A percentile compares a stretch with the other conserved stretches of the same genome.
Conservation (phyloP, 2,797 vertebrate species). For the Centroberyx gerrardi region DNA sequence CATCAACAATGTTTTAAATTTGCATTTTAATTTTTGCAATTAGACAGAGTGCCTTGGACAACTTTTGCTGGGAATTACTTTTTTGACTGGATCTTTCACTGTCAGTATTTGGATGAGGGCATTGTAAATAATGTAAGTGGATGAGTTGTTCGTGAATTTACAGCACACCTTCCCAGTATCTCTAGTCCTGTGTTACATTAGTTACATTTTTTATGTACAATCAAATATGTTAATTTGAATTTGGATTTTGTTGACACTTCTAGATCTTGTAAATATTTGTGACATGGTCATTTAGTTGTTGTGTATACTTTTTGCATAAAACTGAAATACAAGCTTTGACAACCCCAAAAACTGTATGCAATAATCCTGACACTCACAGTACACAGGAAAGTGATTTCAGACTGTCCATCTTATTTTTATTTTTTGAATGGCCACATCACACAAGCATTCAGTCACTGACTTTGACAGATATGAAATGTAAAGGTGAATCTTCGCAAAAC, state of each 20-base stretch:
- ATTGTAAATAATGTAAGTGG: neutral
- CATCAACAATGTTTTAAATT: too few relatives aligned
- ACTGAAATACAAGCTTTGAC: constrained; percentile 12
- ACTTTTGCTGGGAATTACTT: too few relatives aligned
- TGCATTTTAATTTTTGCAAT: too few relatives aligned
- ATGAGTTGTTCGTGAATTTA: constrained; percentile 11
- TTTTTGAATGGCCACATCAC: constrained; percentile 53
- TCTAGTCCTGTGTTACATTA: neutral
- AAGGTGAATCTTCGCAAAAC: constrained; percentile 34
- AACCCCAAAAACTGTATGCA: neutral
- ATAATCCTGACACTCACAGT: neutral
- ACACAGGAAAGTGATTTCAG: neutral
- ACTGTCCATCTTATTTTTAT: constrained; percentile 44
- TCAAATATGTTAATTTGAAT: neutral
- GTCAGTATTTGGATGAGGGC: neutral
- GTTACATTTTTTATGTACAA: neutral
- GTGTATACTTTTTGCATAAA: constrained; percentile 13
- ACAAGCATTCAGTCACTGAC: constrained; percentile 24
- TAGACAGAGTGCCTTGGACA: too few relatives aligned
- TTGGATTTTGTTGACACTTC: constrained; percentile 2
- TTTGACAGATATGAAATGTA: constrained; percentile 34
- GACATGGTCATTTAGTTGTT: constrained; percentile 5
- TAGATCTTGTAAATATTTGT: constrained; percentile 40
- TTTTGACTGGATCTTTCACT: too few relatives aligned
- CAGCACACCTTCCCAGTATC: neutral